A percentile compares a stretch with the other conserved stretches of the same genome.
Evolutionary conservation across 2,797 vertebrate genomes (phyloP).

Genomic region (Periophthalmus magnuspinnatus): DNA sequence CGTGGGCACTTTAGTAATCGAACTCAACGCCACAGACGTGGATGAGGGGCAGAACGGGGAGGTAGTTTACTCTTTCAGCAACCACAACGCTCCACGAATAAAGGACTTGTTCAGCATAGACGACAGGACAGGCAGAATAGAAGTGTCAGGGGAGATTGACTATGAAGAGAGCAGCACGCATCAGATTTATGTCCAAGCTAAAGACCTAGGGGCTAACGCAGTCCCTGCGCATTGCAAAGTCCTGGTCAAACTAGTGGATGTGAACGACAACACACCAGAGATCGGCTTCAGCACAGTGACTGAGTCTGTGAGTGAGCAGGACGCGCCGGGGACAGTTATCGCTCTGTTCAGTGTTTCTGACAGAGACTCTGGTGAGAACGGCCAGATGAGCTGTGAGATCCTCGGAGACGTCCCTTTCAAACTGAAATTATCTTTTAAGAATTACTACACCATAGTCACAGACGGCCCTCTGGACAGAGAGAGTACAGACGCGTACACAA

Average conservation of each 20-base stretch:
- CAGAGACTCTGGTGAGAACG: conserved; percentile 92
- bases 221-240: conserved; percentile 98
- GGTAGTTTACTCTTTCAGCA: conserved; percentile 94
- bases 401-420: conserved; percentile 93
- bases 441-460: conserved; percentile 96
- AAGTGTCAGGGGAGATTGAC: conserved; percentile 93
- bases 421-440: conserved; percentile 94
- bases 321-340: conserved; percentile 92
- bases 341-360: conserved; percentile 97
- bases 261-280: conserved; percentile 95
- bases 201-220: conserved; percentile 94
- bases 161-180: conserved; percentile 92
- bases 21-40: conserved; percentile 94
- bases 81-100: conserved; percentile 87
- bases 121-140: conserved; percentile 88
- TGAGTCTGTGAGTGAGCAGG: conserved; percentile 93
- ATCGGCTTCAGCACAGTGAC: conserved; percentile 97
- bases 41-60: conserved; percentile 97
- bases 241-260: conserved; percentile 89
- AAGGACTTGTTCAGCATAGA: conserved; percentile 92
- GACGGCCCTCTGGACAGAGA: conserved; percentile 92
- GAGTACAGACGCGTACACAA: conserved; percentile 87
- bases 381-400: conserved; percentile 92
- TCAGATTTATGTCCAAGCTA: conserved; percentile 96
- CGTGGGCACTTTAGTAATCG: conserved; percentile 89